These are phyloP conservation scores for Cotesia typhae DNA, from an alignment of 1,140 invertebrate species.

Conservation along the genomic window DNA sequence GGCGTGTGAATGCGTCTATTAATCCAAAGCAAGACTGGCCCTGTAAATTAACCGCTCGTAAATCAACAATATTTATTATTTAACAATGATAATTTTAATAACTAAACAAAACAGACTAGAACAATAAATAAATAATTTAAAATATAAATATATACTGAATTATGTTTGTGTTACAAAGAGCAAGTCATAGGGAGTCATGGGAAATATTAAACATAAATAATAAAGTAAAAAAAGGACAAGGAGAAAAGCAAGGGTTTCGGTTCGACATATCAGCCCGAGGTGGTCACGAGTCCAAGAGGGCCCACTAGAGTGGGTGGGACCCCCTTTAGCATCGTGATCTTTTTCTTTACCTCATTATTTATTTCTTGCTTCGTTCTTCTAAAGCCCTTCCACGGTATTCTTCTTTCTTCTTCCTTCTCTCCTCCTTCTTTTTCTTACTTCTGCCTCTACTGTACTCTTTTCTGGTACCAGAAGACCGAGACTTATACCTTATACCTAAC, in stretches of 20 bases:
- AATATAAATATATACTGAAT: not conserved
- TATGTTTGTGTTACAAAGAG: not conserved
- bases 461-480: too few species aligned
- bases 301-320: slow-evolving; percentile 32
- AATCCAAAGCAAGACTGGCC: slow-evolving; percentile 6
- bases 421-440: too few species aligned
- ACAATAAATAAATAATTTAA: slow-evolving; percentile 5
- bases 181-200: slow-evolving; percentile 18
- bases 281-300: slow-evolving; percentile 27
- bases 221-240: slow-evolving; percentile 8
- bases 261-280: slow-evolving; percentile 31
- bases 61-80: slow-evolving; percentile 30
- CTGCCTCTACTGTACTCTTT: too few species aligned
- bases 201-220: slow-evolving; percentile 14
- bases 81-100: not conserved
- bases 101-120: slow-evolving; percentile 1
- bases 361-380: slow-evolving; percentile 3
- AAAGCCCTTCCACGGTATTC: not conserved
- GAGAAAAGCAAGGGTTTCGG: slow-evolving; percentile 14
- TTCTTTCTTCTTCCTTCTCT: too few species aligned
- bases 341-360: slow-evolving; percentile 27
- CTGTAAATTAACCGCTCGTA: slow-evolving; percentile 24
- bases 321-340: slow-evolving; percentile 32
- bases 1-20: slow-evolving; percentile 36
- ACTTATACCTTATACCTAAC: too few species aligned